These are phyloP conservation scores for Ceuthmochares aereus DNA, from an alignment of 2,113 vertebrate species.

Conservation along the genomic window DNA sequence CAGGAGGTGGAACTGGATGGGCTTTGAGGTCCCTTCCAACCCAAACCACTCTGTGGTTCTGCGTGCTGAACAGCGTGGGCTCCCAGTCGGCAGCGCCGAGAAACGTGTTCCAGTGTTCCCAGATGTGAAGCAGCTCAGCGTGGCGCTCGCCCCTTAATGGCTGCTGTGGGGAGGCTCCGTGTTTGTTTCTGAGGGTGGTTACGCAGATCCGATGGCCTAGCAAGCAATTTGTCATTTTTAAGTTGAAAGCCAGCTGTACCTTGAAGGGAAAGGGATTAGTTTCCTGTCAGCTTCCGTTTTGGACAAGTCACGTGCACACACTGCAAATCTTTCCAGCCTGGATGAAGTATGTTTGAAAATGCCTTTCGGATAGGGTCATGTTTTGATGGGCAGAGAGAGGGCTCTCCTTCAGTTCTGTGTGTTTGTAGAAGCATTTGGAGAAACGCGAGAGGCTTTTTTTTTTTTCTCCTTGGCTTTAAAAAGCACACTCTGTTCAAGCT, in stretches of 20 bases:
- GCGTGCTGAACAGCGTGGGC: not conserved
- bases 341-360: constrained; percentile 54
- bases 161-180: not conserved
- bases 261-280: constrained; percentile 24
- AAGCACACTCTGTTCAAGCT: not conserved
- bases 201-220: not conserved
- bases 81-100: not conserved
- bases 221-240: constrained; percentile 10
- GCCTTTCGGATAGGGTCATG: constrained; percentile 1
- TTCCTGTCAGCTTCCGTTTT: constrained; percentile 66
- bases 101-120: not conserved
- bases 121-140: not conserved
- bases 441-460: not conserved
- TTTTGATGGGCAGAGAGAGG: constrained; percentile 45
- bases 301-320: constrained; percentile 28
- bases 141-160: not conserved
- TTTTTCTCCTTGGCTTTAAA: not conserved
- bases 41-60: no score
- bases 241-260: constrained; percentile 55
- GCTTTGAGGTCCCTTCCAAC: no score
- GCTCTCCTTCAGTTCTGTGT: constrained; percentile 25
- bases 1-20: no score
- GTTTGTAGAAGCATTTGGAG: constrained; percentile 22
- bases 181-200: constrained; percentile 9
- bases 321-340: constrained; percentile 44